Conservation (phyloP, 2,888 invertebrate species). For the Drosophila anomalata region DNA sequence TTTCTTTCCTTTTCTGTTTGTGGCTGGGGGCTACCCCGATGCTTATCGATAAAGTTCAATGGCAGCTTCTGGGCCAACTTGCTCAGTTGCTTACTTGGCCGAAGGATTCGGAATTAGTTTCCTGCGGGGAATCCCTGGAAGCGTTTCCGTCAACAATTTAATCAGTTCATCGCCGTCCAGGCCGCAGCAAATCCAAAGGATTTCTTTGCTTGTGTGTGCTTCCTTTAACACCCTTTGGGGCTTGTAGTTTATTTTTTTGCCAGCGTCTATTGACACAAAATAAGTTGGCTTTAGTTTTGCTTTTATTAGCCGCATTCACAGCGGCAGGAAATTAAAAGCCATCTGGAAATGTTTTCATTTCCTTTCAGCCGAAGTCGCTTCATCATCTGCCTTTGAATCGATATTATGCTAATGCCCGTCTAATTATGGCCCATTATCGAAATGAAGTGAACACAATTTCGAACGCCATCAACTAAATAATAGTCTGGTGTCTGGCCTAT, state of each 20-base stretch:
- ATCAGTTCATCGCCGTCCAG: slow-evolving; percentile 70
- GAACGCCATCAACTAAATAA: slow-evolving; percentile 25
- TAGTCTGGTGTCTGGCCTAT: slow-evolving; percentile 4
- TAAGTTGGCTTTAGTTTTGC: slow-evolving; percentile 62
- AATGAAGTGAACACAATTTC: slow-evolving; percentile 44
- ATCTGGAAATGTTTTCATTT: slow-evolving; percentile 54
- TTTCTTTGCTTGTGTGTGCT: slow-evolving; percentile 43
- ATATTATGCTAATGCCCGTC: slow-evolving; percentile 49
- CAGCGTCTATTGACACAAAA: slow-evolving; percentile 55
- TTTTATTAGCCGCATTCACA: slow-evolving; percentile 58
- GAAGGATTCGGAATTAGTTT: slow-evolving; percentile 75
- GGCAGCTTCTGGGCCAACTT: slow-evolving; percentile 40
- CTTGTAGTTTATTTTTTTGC: slow-evolving; percentile 28
- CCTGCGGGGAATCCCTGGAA: slow-evolving; percentile 48
- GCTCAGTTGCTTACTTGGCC: slow-evolving; percentile 62
- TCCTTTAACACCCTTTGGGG: slow-evolving; percentile 63
- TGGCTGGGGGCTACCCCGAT: slow-evolving; percentile 32
- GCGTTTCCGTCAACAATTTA: slow-evolving; percentile 72
- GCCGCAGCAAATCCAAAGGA: slow-evolving; percentile 57
- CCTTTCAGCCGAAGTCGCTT: slow-evolving; percentile 28
- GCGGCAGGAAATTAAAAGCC: slow-evolving; percentile 72
- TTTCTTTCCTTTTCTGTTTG: slow-evolving; percentile 29
- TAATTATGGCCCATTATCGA: slow-evolving; percentile 51
- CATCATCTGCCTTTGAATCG: slow-evolving; percentile 34
- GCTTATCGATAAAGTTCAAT: slow-evolving; percentile 77